Evolutionary conservation across 2,113 vertebrate genomes (phyloP).

Genomic region (Anoura caudifer): DNA sequence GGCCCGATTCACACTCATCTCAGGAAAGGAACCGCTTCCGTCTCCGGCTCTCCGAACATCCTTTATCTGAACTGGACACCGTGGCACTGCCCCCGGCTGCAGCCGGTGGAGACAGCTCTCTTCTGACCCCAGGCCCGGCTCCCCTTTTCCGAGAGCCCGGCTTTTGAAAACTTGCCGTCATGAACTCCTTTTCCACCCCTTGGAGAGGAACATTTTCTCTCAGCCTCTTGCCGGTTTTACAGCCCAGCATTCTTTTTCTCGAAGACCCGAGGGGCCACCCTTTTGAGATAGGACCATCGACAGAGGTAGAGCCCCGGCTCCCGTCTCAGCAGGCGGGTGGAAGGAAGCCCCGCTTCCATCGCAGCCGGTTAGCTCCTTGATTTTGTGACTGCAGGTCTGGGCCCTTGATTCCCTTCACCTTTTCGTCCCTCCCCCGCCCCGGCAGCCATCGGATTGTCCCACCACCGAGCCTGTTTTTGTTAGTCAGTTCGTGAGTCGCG

Average conservation of each 20-base stretch:
- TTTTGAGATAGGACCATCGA: neutral
- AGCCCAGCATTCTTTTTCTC: neutral
- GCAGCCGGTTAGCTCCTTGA: neutral
- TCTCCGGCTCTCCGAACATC: neutral
- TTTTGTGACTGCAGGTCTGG: neutral
- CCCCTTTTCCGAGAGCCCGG: neutral
- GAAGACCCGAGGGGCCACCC: too few species aligned
- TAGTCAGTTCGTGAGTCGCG: neutral
- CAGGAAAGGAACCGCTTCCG: neutral
- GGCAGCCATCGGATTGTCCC: neutral
- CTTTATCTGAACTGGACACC: neutral
- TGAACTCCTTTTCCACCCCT: neutral
- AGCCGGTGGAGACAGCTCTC: neutral
- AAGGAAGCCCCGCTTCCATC: neutral
- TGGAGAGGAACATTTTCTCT: neutral
- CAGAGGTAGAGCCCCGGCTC: neutral
- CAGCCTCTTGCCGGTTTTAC: neutral
- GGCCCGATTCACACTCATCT: neutral
- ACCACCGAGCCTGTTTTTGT: neutral
- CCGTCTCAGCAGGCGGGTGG: neutral
- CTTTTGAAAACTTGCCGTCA: neutral
- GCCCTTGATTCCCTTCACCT: neutral
- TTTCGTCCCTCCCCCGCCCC: neutral
- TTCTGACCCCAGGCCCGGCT: neutral
- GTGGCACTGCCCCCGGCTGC: fast-evolving